Percentiles rank a stretch among this genome's conserved stretches.
These are phyloP conservation scores for Elephas maximus DNA, from an alignment of 2,113 vertebrate species.

Conservation along the genomic window DNA sequence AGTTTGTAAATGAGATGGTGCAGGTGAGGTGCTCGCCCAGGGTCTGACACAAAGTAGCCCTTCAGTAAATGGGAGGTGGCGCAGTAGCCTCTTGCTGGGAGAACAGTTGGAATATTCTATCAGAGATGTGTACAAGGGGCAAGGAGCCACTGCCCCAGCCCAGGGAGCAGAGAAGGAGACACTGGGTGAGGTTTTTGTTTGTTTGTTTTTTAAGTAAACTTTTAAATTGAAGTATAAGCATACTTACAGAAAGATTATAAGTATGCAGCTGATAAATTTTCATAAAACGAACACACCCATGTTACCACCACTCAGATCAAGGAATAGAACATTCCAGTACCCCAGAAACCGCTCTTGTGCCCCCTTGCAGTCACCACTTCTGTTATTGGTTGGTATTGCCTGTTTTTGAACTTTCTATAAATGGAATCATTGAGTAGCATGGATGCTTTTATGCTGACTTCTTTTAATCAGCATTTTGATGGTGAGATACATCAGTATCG, in stretches of 20 bases:
- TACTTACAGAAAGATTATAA: background rate
- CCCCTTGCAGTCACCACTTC: background rate
- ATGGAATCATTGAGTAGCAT: background rate
- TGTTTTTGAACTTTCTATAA: background rate
- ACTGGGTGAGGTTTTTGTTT: background rate
- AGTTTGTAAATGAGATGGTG: background rate
- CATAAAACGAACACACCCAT: background rate
- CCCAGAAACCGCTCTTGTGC: background rate
- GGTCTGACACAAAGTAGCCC: background rate
- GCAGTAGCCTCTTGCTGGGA: background rate
- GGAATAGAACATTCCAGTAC: background rate
- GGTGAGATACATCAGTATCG: background rate
- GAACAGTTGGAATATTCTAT: background rate
- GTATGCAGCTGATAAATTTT: background rate
- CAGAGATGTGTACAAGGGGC: background rate
- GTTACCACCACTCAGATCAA: background rate
- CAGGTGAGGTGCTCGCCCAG: background rate
- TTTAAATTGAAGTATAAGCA: background rate
- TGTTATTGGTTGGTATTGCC: background rate
- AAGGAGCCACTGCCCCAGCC: background rate
- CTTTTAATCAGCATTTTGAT: background rate
- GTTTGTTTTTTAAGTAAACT: conserved; percentile 6
- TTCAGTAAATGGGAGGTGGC: background rate
- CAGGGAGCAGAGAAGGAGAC: background rate
- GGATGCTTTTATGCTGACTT: background rate